Percentiles rank a stretch among this genome's conserved stretches.
phyloP scores from a whole-genome alignment of 1,140 invertebrate genomes.

The Homarus americanus region DNA sequence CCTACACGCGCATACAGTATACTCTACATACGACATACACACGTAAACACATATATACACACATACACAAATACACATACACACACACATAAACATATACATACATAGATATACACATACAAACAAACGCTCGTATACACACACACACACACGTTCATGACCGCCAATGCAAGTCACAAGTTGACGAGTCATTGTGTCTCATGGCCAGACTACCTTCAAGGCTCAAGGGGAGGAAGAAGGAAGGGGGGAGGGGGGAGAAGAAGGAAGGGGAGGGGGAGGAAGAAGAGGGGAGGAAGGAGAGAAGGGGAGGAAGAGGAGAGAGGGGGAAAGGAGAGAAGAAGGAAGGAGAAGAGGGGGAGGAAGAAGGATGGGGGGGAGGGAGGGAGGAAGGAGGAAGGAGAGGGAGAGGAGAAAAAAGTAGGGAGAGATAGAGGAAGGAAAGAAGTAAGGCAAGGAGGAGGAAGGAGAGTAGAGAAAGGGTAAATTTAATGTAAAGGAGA shows the following conservation, averaged over 20 bases:
- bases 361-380: background rate
- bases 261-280: background rate
- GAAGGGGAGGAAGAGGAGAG: background rate
- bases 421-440: background rate
- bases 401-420: background rate
- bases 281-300: background rate
- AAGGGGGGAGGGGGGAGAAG: background rate
- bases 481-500: background rate
- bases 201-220: no score
- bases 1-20: no score
- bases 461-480: background rate
- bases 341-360: background rate
- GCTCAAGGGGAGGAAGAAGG: background rate
- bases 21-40: no score
- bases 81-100: slow-evolving; percentile 6
- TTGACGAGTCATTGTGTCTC: no score
- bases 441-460: background rate
- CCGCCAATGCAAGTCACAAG: no score
- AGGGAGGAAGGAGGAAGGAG: background rate
- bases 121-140: background rate
- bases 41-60: background rate
- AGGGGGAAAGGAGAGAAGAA: background rate
- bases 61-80: slow-evolving; percentile 1
- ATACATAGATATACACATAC: background rate
- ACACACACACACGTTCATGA: background rate